Evolutionary conservation across 2,888 invertebrate species (phyloP).

Genomic region (Clanis bilineata): DNA sequence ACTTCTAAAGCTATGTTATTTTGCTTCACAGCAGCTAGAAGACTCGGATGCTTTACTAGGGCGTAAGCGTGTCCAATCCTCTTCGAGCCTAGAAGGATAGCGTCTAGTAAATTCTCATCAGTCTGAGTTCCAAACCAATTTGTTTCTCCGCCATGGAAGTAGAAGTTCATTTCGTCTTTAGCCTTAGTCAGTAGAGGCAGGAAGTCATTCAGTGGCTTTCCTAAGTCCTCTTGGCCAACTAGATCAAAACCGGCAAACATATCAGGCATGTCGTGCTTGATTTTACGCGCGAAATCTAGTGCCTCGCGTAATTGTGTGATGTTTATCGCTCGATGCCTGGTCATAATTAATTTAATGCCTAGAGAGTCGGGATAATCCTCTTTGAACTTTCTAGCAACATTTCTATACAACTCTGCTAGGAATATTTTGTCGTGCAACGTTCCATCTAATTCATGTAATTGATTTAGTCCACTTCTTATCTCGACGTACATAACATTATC

Average conservation of each 20-base stretch:
- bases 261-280: constrained; percentile 82
- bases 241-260: constrained; percentile 90
- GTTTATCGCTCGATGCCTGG: constrained; percentile 42
- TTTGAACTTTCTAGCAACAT: constrained; percentile 81
- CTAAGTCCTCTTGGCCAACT: constrained; percentile 90
- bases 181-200: constrained; percentile 76
- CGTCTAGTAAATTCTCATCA: constrained; percentile 90
- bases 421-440: constrained; percentile 76
- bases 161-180: constrained; percentile 83
- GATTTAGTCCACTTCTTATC: constrained; percentile 82
- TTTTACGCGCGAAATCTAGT: constrained; percentile 49
- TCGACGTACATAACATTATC: constrained; percentile 89
- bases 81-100: constrained; percentile 87
- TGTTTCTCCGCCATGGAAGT: constrained; percentile 92
- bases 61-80: constrained; percentile 91
- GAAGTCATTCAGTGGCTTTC: constrained; percentile 83
- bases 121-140: constrained; percentile 85
- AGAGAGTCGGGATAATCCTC: constrained; percentile 84
- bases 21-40: constrained; percentile 80
- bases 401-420: constrained; percentile 78
- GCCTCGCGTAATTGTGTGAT: constrained; percentile 64
- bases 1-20: constrained; percentile 88
- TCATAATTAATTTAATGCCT: constrained; percentile 86
- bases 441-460: constrained; percentile 85
- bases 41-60: constrained; percentile 86